Conservation (phyloP, 2,113 vertebrate species). For the Ellobius talpinus region DNA sequence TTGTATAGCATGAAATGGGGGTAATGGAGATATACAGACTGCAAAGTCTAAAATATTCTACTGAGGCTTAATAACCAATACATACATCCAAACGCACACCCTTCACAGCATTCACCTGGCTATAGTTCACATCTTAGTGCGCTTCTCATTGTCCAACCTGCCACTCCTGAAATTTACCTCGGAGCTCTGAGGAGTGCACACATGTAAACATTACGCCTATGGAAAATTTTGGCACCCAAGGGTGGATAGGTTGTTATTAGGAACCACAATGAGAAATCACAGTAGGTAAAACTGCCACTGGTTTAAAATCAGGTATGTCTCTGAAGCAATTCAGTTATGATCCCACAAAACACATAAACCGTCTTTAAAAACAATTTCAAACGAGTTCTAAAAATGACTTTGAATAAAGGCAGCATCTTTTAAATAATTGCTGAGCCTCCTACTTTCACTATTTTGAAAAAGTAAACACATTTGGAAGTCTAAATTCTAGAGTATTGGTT, state of each 20-base stretch:
- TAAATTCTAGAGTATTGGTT: slow-evolving; percentile 64
- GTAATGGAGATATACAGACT: not conserved
- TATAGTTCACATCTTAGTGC: not conserved
- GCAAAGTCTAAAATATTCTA: not conserved
- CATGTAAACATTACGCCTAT: not conserved
- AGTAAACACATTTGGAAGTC: slow-evolving; percentile 52
- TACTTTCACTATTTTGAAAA: slow-evolving; percentile 63
- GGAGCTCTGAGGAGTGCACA: not conserved
- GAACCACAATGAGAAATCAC: slow-evolving; percentile 38
- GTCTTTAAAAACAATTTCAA: slow-evolving; percentile 50
- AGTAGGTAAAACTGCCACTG: not conserved
- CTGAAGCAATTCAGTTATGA: not conserved
- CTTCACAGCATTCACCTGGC: slow-evolving; percentile 12
- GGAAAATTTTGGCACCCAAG: not conserved
- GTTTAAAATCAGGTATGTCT: slow-evolving; percentile 40
- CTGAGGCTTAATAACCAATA: not conserved
- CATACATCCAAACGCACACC: slow-evolving; percentile 9
- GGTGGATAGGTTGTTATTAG: not conserved
- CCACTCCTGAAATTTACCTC: not conserved
- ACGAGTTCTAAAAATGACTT: slow-evolving; percentile 47
- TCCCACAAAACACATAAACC: not conserved
- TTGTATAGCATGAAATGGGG: not conserved
- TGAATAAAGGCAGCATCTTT: slow-evolving; percentile 57
- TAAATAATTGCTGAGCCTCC: slow-evolving; percentile 54
- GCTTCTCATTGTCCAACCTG: not conserved